Evolutionary conservation across 2,113 vertebrate species (phyloP), one percentile per base, ranked within the genome.

Genomic region (Planiliza haematocheilus): DNA sequence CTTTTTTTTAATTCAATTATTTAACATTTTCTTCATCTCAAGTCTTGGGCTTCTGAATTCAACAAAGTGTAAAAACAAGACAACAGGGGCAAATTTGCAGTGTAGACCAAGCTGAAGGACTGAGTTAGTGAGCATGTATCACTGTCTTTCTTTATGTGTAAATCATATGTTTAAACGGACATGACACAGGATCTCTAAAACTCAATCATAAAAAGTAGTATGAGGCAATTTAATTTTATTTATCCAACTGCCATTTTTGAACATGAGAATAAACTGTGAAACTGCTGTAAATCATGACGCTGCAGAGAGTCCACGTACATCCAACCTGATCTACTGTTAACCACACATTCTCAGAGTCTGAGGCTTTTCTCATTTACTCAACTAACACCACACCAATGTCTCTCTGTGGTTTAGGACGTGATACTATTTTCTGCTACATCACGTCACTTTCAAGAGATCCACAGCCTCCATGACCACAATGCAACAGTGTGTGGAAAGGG

Each of bases 61-160:
- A 91, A 91, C 90, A 93, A 84, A 92, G 85, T 84, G 81, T 84
- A 83, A 89, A 86, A 88, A 89, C 66, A 70, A 88, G 90, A 92
- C 92, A 92, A 94, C 93, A 93, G 93, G 91, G 88, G 90, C 93
- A 92, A 74, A 78, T 79, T 81, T 6, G 36, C 81, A 63, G 53
- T 14, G 24, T n/a, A 78, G 48, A 64, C 67, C 61, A 18, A 85
- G 74, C 74, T 62, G 53, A 43, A 45, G 65, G 45, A 55, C 42
- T 1, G 7, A 16, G 42, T 13, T 2, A 7, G 38, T 18, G 43
- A 0, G 50, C n/a, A 16, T 37, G 53, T 53, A 34, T 62, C 8
- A 30, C 12, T 53, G 45, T 49, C 2, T 63, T 10, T 46, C 17
- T 62, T n/a, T 45, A 0, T 48, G 50, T 70, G 30, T 42, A 56